A percentile compares a stretch with the other conserved stretches of the same genome.
These are phyloP conservation scores for Habroteleia sp. DNA, from an alignment of 2,888 invertebrate species.

Conservation along the genomic window DNA sequence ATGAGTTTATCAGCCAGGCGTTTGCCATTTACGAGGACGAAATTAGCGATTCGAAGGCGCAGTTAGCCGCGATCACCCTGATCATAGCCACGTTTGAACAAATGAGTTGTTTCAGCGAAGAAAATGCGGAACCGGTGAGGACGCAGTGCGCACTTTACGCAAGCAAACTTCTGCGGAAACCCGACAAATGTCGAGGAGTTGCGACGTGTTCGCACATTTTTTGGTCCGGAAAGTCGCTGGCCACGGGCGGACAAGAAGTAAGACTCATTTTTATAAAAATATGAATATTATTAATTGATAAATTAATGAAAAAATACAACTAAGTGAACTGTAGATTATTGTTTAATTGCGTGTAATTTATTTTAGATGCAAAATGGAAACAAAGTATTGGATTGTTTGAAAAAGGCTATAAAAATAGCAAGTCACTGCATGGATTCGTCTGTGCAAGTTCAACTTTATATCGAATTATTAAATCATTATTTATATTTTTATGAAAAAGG, in stretches of 20 bases:
- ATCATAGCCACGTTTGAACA: slow-evolving; percentile 98
- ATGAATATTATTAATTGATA: too few species aligned
- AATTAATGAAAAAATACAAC: too few species aligned
- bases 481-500: slow-evolving; percentile 96
- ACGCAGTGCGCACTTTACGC: slow-evolving; percentile 98
- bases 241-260: slow-evolving; percentile 82
- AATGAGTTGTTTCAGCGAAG: slow-evolving; percentile 96
- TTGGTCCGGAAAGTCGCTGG: slow-evolving; percentile 92
- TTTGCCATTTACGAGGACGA: slow-evolving; percentile 99
- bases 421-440: slow-evolving; percentile 98
- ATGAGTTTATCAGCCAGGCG: slow-evolving; percentile 98
- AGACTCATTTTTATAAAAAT: slow-evolving; percentile 18
- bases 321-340: too few species aligned
- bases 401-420: slow-evolving; percentile 96
- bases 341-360: slow-evolving; percentile 27
- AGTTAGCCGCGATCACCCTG: slow-evolving; percentile 96
- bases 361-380: slow-evolving; percentile 92
- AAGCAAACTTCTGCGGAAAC: slow-evolving; percentile 97
- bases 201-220: slow-evolving; percentile 97
- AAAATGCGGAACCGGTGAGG: slow-evolving; percentile 97
- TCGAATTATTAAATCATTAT: slow-evolving; percentile 96
- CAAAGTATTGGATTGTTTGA: slow-evolving; percentile 95
- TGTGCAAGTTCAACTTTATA: slow-evolving; percentile 97
- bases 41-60: slow-evolving; percentile 98
- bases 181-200: slow-evolving; percentile 98